Conservation (phyloP, 2,888 invertebrate genomes). For the Clostera curtula region DNA sequence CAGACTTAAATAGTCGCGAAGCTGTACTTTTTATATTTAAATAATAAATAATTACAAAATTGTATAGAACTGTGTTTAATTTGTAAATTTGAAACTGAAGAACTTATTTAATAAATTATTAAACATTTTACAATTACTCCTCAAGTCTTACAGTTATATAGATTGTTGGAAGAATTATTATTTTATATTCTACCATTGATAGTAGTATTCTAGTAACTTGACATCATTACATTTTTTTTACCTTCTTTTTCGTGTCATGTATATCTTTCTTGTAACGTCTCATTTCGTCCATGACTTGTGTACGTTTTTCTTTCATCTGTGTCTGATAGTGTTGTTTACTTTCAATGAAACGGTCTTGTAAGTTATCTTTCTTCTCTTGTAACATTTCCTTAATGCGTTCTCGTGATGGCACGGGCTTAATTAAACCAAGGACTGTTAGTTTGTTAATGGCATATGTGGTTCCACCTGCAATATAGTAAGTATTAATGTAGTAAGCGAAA, state of each 20-base stretch:
- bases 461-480: slow-evolving; percentile 75
- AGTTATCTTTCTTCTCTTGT: slow-evolving; percentile 74
- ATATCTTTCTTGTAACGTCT: slow-evolving; percentile 66
- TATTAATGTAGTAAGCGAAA: not conserved
- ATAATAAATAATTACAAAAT: slow-evolving; percentile 49
- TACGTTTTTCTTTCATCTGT: slow-evolving; percentile 57
- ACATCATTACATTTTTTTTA: slow-evolving; percentile 49
- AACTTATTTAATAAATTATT: too few species aligned
- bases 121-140: too few species aligned
- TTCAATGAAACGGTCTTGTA: slow-evolving; percentile 77
- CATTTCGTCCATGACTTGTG: slow-evolving; percentile 70
- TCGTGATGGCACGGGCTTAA: slow-evolving; percentile 85
- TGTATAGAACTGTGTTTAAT: slow-evolving; percentile 18
- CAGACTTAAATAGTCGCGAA: slow-evolving; percentile 34
- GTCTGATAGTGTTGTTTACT: slow-evolving; percentile 60
- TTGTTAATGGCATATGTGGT: slow-evolving; percentile 90
- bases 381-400: slow-evolving; percentile 78
- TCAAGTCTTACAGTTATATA: too few species aligned
- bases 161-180: too few species aligned
- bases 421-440: slow-evolving; percentile 85
- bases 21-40: slow-evolving; percentile 51
- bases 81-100: not conserved
- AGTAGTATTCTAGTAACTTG: too few species aligned
- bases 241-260: slow-evolving; percentile 61
- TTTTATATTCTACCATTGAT: too few species aligned